Conservation (phyloP, 37 sponge, comb jelly and placozoan species). For the Oscarella lobularis region DNA sequence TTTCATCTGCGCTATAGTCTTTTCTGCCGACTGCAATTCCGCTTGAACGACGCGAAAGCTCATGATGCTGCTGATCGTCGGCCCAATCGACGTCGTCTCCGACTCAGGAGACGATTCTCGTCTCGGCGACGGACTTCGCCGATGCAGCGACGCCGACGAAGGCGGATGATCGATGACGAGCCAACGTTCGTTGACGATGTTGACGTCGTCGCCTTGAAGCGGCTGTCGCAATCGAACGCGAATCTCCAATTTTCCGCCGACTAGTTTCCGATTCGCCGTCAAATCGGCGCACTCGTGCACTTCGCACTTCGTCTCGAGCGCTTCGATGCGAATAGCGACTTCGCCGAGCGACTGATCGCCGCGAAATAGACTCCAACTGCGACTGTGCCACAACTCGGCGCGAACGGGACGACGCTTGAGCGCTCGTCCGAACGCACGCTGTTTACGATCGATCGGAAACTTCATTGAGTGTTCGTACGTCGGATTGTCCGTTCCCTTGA, state of each 20-base stretch:
- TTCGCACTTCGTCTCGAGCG: conserved; percentile 50
- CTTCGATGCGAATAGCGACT: conserved; percentile 32
- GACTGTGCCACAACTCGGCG: conserved; percentile 31
- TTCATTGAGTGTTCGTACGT: conserved; percentile 31
- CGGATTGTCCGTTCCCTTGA: conserved; percentile 44
- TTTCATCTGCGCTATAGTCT: neutral
- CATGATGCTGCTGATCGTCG: neutral
- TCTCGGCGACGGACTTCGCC: neutral
- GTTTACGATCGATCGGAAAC: conserved; percentile 76
- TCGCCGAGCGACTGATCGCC: conserved; percentile 16
- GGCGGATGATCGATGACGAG: neutral
- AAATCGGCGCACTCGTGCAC: conserved; percentile 26
- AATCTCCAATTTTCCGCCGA: conserved; percentile 63
- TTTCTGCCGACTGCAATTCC: neutral
- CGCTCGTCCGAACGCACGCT: conserved; percentile 37
- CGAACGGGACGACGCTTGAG: conserved; percentile 63
- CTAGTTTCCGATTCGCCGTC: conserved; percentile 44
- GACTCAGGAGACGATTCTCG: neutral
- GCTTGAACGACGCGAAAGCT: neutral
- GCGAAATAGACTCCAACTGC: conserved; percentile 32
- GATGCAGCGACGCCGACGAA: neutral
- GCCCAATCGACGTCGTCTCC: neutral
- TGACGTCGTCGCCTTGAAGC: conserved; percentile 16
- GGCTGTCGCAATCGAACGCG: conserved; percentile 55
- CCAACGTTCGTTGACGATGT: conserved; percentile 17